Percentiles rank a stretch among this genome's conserved stretches.
These are phyloP conservation scores for Agrotis puta DNA, from an alignment of 2,888 invertebrate species.

Conservation along the genomic window DNA sequence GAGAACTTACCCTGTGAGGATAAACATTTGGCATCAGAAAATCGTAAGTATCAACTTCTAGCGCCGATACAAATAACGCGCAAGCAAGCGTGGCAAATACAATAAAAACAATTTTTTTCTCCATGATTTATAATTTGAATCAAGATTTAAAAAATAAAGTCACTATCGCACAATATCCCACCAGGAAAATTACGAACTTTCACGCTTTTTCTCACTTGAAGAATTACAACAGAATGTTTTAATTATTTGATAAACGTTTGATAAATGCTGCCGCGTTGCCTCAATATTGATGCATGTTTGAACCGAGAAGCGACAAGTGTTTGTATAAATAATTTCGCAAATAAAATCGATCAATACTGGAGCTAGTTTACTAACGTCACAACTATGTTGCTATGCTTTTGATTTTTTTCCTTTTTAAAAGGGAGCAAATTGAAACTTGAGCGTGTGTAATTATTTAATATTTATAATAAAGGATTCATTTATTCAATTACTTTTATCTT, in stretches of 20 bases:
- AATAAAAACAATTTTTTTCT: slow-evolving; percentile 64
- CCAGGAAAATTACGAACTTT: slow-evolving; percentile 38
- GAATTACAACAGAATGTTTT: slow-evolving; percentile 3
- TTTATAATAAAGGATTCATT: neutral
- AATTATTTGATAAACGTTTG: slow-evolving; percentile 4
- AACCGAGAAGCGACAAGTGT: slow-evolving; percentile 73
- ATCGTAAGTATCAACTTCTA: slow-evolving; percentile 91
- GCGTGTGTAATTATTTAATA: too few relatives aligned
- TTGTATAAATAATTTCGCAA: slow-evolving; percentile 75
- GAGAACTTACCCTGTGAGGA: slow-evolving; percentile 93
- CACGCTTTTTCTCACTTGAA: slow-evolving; percentile 28
- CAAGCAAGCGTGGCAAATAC: slow-evolving; percentile 69
- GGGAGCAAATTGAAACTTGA: neutral
- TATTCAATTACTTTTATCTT: neutral
- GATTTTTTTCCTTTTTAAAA: neutral
- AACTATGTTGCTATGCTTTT: slow-evolving; percentile 67
- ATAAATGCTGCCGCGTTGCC: slow-evolving; percentile 46
- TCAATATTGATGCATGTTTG: slow-evolving; percentile 63
- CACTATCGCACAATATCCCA: slow-evolving; percentile 32
- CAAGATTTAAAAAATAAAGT: slow-evolving; percentile 41
- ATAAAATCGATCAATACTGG: slow-evolving; percentile 78
- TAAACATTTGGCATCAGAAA: slow-evolving; percentile 96
- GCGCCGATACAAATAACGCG: slow-evolving; percentile 66
- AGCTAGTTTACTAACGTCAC: slow-evolving; percentile 77
- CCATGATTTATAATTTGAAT: slow-evolving; percentile 66